Conservation (phyloP, 2,797 vertebrate genomes). For the Malurus leucopterus region DNA sequence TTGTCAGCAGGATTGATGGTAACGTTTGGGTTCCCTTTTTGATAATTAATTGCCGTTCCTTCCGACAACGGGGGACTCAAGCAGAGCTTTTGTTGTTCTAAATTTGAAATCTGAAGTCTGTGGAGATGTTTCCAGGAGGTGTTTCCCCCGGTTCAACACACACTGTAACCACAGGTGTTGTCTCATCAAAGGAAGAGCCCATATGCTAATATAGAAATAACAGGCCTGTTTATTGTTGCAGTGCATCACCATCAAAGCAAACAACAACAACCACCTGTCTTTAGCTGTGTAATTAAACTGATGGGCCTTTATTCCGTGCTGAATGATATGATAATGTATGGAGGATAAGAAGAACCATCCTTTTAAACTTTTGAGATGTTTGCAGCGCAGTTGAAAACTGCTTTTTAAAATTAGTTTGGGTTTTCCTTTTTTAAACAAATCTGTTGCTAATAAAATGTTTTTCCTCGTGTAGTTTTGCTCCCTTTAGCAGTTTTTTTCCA, state of each 20-base stretch:
- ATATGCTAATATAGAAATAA: slow-evolving; percentile 60
- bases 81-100: slow-evolving; percentile 39
- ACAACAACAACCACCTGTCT: slow-evolving; percentile 67
- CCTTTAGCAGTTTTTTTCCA: background rate
- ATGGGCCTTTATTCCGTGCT: slow-evolving; percentile 43
- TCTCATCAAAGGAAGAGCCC: slow-evolving; percentile 53
- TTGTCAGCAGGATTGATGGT: slow-evolving; percentile 58
- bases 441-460: background rate
- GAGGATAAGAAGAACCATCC: background rate
- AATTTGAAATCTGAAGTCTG: slow-evolving; percentile 43
- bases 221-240: slow-evolving; percentile 55
- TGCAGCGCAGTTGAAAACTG: background rate
- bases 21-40: slow-evolving; percentile 50
- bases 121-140: slow-evolving; percentile 42
- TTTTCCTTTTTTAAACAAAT: background rate
- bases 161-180: slow-evolving; percentile 55
- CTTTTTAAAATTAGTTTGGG: background rate
- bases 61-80: slow-evolving; percentile 38
- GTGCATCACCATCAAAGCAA: slow-evolving; percentile 62
- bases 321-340: slow-evolving; percentile 52
- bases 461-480: background rate
- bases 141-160: slow-evolving; percentile 33
- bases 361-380: slow-evolving; percentile 8
- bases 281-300: slow-evolving; percentile 43
- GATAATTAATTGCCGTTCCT: slow-evolving; percentile 61